Evolutionary conservation across 2,888 invertebrate genomes (phyloP).

Genomic region (Geotrupes spiniger): DNA sequence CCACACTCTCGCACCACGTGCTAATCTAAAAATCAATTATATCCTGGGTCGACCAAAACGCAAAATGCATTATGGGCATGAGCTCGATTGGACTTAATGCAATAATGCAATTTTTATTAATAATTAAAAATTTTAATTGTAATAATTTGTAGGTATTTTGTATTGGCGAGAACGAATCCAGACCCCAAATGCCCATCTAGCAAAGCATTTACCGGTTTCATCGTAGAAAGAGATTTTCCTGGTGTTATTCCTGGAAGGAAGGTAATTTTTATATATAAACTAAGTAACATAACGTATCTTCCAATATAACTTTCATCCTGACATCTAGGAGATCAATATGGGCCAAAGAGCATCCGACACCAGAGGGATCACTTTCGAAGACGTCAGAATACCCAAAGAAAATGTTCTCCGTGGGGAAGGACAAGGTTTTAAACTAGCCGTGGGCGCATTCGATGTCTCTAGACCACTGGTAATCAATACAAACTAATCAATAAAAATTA

Average conservation of each 20-base stretch:
- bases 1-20: too few species aligned
- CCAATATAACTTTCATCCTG: slow-evolving; percentile 7
- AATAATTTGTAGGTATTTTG: slow-evolving; percentile 76
- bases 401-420: slow-evolving; percentile 90
- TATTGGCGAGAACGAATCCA: slow-evolving; percentile 87
- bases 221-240: slow-evolving; percentile 86
- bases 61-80: too few species aligned
- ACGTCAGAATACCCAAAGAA: slow-evolving; percentile 91
- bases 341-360: slow-evolving; percentile 95
- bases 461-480: slow-evolving; percentile 88
- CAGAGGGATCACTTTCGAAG: too few species aligned
- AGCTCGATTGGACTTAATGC: not conserved
- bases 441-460: slow-evolving; percentile 94
- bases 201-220: slow-evolving; percentile 96
- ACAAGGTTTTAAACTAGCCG: slow-evolving; percentile 94
- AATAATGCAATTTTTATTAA: not conserved
- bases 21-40: too few species aligned
- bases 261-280: slow-evolving; percentile 57
- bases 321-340: slow-evolving; percentile 83
- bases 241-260: slow-evolving; percentile 90
- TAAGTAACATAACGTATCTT: too few species aligned
- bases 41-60: too few species aligned
- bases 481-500: too few species aligned
- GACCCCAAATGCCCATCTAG: slow-evolving; percentile 88
- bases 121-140: too few species aligned